A percentile compares a stretch with the other conserved stretches of the same genome.
These are phyloP conservation scores for Lepidonotus clava DNA, from an alignment of 2,888 invertebrate genomes.

Conservation along the genomic window DNA sequence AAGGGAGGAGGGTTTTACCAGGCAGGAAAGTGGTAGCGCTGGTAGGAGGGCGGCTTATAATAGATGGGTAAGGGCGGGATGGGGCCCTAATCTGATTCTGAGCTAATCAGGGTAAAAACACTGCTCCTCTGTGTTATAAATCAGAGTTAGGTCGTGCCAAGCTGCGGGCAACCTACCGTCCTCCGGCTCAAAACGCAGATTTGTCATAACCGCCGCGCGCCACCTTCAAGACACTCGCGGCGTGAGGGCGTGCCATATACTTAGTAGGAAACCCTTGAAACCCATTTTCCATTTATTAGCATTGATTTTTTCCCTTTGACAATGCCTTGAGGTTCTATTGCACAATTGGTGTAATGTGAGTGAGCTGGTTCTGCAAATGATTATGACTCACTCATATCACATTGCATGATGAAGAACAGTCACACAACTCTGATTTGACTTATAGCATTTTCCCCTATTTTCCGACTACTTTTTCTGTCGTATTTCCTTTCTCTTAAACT, in stretches of 20 bases:
- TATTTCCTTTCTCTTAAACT: no score
- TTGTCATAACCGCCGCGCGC: not conserved
- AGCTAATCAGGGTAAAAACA: slow-evolving; percentile 42
- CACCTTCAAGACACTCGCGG: not conserved
- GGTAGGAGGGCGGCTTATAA: not conserved
- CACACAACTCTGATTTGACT: no score
- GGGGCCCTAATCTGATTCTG: slow-evolving; percentile 10
- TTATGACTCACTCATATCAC: no score
- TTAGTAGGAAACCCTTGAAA: not conserved
- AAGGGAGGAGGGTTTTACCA: not conserved
- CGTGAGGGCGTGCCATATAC: not conserved
- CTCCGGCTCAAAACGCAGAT: not conserved
- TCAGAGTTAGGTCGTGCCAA: not conserved
- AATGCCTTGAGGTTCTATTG: no score
- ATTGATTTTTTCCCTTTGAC: no score
- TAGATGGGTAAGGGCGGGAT: not conserved
- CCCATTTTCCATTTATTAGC: not conserved
- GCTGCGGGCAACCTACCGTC: not conserved
- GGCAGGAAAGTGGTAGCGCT: no score
- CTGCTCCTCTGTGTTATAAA: slow-evolving; percentile 15
- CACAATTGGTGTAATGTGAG: no score
- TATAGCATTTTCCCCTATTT: no score
- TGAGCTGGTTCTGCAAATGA: not conserved
- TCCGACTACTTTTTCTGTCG: no score
- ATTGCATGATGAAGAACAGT: no score